Base-by-base conservation (phyloP, 2,888 invertebrate species). In the Melipona bicolor region DNA sequence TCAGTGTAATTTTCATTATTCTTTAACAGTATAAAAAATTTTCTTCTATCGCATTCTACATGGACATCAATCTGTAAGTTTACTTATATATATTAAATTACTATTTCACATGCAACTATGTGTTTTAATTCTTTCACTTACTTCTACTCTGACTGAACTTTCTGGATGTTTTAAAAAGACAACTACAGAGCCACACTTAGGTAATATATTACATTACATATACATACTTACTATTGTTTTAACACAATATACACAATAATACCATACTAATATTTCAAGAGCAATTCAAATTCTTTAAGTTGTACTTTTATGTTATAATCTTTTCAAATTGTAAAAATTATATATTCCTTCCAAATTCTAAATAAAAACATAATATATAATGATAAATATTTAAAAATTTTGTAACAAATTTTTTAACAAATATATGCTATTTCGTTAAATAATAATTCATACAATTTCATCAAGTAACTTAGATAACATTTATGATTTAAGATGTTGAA, bases 11-110 rank as follows among this genome's bases (percentile, higher is more conserved):
- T 54, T 65, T 69, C 62, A 79, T 80, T 84, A 69, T 79, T 79
- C 83, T 84, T 85, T 86, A 89, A 89, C 69, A 73, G 69, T 81
- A 76, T 85, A 79, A 88, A 79, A 77, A 81, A 85, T 88, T 84
- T 88, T 73, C 59, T 84, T 85, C 54, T 78, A 82, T 88, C 62
- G 84, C 89, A 85, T 83, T 85, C 84, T 84, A 82, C 84, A 84
- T 79, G 87, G 90, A 84, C 79, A 68, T 78, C 81, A 75, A 65
- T 81, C 73, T 86, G 89, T 89, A 90, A 89, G 90, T 89, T 32
- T 65, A 71, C 67, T 67, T 78, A 79, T 78, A 50, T 74, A 77
- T 43, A 71, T 69, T 64, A 13, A 70, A 77, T 13, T 74, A 71
- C 4, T 13, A 69, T 36, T 68, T 71, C 67, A 36, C 36, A 59